Base-by-base conservation (phyloP, 2,113 vertebrate species). In the Ascaphus truei region DNA sequence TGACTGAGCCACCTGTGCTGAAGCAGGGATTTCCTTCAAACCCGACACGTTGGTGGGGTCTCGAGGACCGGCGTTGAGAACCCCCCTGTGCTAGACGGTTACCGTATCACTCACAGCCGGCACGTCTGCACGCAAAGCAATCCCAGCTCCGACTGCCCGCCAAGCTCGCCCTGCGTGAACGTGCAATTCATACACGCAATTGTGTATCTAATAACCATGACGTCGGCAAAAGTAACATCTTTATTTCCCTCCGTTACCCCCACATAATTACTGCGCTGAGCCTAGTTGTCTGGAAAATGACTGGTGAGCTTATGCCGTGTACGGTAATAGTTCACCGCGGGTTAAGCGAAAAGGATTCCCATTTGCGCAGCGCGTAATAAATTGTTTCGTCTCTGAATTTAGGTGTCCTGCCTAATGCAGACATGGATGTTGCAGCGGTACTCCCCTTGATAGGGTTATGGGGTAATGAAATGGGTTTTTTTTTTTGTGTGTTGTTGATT, bases 401-500 rank as follows among this genome's bases (percentile, higher is more conserved):
- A 93, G 90, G 91, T 95, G 93, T 96, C 96, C 91, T 96, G 88
- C 90, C 88, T 94, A 94, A 96, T 95, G 92, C 92, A 93, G 93
- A 95, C 94, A 94, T 92, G 91, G 90, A 92, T 94, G 93, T 92
- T 95, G 94, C 92, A 93, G 90, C 79, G 85, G 86, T 92, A 89
- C 84, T 93, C 90, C 91, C 89, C 48, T 91, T 85, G 87, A 92
- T 91, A 93, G 94, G 93, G 92, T 92, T 94, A 97, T 86, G 92
- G 95, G 95, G 98, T 98, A 99, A 99, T 98, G 93, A 98, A 99
- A 98, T 95, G 93, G 91, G 93, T 94, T 93, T 96, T 95, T 92
- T n/a, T n/a, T n/a, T n/a, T n/a, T n/a, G n/a, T n/a, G n/a, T n/a
- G n/a, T n/a, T 93, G 90, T 93, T 90, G 92, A 92, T 90, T 92